Base-by-base conservation (phyloP, 2,797 vertebrate genomes). In the Columba guinea region DNA sequence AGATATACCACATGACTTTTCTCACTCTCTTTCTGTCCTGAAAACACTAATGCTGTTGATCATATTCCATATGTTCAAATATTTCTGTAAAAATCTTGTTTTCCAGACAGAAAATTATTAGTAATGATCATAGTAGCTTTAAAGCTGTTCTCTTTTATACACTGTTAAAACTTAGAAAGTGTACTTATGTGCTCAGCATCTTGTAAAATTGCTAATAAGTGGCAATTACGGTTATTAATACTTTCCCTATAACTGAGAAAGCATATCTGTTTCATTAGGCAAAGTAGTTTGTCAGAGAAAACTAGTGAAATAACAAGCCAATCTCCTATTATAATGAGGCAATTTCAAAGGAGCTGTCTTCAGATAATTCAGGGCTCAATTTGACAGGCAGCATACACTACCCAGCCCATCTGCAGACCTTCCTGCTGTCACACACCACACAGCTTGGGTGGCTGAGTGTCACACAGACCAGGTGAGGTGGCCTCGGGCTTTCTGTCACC, bases 191-290 rank as follows among this genome's bases (percentile, higher is more conserved):
- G 92, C 83, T 95, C 76, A 87, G 76, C 76, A 93, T 90, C 94
- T 93, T 94, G 84, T 92, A 84, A 94, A 95, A 95, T 89, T 39
- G 51, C 81, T 93, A 89, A 69, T 93, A 94, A 95, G 80, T 55
- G 74, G 77, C 44, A 76, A 95, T 95, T 93, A 89, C 21, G 41
- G 84, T 90, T 93, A 95, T 90, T 93, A 96, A 94, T 94, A 70
- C 48, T 86, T 64, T 69, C 73, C 49, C 74, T 62, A 77, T 48
- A 90, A 92, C 65, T n/a, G 58, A 62, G 89, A 92, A 76, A 84
- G 67, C 74, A 62, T 69, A 48, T 87, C 67, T 37, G 73, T 93
- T 69, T 69, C 84, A 79, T 79, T 48, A 95, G 65, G 62, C 22
- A 20, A 23, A 77, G 83, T 5, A 44, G 84, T 58, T 89, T 78